phyloP scores from a whole-genome alignment of 2,113 vertebrate species.

The Coregonus clupeaformis region DNA sequence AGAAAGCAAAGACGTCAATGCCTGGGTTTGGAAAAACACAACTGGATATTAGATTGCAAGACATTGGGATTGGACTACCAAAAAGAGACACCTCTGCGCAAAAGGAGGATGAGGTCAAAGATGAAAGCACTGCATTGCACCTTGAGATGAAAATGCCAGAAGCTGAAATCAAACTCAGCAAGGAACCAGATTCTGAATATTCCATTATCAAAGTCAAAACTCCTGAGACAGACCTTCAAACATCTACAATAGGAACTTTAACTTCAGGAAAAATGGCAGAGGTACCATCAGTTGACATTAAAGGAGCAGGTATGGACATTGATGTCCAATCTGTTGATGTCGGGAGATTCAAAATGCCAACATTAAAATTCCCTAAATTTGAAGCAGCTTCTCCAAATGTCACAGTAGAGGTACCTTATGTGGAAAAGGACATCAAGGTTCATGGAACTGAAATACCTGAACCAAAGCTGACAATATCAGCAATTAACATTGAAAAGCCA shows the following conservation, averaged over 20 bases:
- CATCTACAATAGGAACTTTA: too few relatives aligned
- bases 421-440: constrained; percentile 13
- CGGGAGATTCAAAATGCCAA: too few relatives aligned
- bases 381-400: constrained; percentile 14
- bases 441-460: too few relatives aligned
- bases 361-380: constrained; percentile 14
- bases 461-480: too few relatives aligned
- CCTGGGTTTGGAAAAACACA: constrained; percentile 52
- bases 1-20: constrained; percentile 46
- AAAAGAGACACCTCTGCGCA: constrained; percentile 36
- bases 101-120: constrained; percentile 25
- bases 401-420: constrained; percentile 25
- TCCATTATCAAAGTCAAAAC: constrained; percentile 15
- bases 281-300: not conserved
- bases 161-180: not conserved
- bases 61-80: constrained; percentile 54
- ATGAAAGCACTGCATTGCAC: not conserved
- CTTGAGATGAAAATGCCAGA: not conserved
- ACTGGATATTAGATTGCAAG: constrained; percentile 56
- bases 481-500: too few relatives aligned
- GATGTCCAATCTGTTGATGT: constrained; percentile 6
- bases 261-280: not conserved
- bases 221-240: not conserved
- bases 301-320: too few relatives aligned
- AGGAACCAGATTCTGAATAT: constrained; percentile 2